Evolutionary conservation across 2,888 invertebrate genomes (phyloP).

Genomic region (Hypolimnas misippus): DNA sequence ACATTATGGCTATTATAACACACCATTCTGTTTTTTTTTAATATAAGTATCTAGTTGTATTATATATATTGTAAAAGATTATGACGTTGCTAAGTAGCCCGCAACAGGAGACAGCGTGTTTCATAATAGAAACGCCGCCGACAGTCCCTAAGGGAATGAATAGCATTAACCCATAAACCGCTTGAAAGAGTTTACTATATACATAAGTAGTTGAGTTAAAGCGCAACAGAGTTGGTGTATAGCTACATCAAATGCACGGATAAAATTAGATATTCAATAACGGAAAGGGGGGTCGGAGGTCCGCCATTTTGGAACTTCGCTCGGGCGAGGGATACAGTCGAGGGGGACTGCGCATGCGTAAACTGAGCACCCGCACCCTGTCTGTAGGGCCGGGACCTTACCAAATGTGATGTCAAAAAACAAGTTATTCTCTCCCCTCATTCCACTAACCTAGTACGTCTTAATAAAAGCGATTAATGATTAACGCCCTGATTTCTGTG

Average conservation of each 20-base stretch:
- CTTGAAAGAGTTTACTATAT: constrained; percentile 37
- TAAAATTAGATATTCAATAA: constrained; percentile 84
- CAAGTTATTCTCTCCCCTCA: constrained; percentile 81
- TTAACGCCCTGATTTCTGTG: constrained; percentile 57
- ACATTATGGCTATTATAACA: too few relatives aligned
- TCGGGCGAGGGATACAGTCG: constrained; percentile 65
- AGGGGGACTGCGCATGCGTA: constrained; percentile 80
- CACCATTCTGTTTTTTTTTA: too few relatives aligned
- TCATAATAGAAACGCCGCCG: constrained; percentile 33
- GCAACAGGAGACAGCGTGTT: constrained; percentile 35
- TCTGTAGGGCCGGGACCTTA: constrained; percentile 73
- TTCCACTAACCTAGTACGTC: constrained; percentile 80
- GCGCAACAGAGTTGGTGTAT: constrained; percentile 60
- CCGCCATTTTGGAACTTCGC: constrained; percentile 79
- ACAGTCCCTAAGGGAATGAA: constrained; percentile 33
- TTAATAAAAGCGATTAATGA: constrained; percentile 68
- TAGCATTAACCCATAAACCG: constrained; percentile 41
- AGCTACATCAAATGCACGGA: constrained; percentile 71
- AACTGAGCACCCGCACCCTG: constrained; percentile 72
- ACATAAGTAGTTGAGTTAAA: constrained; percentile 43
- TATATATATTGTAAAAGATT: neutral
- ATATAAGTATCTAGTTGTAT: neutral
- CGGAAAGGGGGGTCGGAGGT: constrained; percentile 75
- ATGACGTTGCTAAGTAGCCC: constrained; percentile 24
- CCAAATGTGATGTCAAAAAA: constrained; percentile 80